Conservation (phyloP, 2,888 invertebrate species). For the Altica lythri region DNA sequence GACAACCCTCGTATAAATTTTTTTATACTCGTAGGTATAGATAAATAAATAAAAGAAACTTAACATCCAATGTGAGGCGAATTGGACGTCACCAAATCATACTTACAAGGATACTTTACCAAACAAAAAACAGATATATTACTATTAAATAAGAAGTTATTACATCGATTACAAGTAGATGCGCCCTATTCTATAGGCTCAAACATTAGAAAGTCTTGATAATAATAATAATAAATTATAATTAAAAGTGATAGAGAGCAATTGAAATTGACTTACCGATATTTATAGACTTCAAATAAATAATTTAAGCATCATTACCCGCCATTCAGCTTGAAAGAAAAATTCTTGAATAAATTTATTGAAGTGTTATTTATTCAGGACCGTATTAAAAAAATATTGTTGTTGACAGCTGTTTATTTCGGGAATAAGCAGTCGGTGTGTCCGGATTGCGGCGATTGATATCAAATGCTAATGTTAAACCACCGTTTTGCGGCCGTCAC, state of each 20-base stretch:
- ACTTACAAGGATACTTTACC: not conserved
- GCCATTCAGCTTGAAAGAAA: slow-evolving; percentile 1
- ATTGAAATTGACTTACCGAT: slow-evolving; percentile 16
- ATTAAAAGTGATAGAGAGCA: slow-evolving; percentile 11
- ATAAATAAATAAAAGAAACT: too few relatives aligned
- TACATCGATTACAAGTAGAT: not conserved
- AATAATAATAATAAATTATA: slow-evolving; percentile 14
- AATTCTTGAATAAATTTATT: slow-evolving; percentile 5
- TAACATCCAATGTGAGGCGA: too few relatives aligned
- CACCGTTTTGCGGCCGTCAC: too few relatives aligned
- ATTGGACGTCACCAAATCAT: not conserved
- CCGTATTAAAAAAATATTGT: too few relatives aligned
- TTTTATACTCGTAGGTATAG: too few relatives aligned
- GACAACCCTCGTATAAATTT: too few relatives aligned
- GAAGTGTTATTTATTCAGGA: not conserved
- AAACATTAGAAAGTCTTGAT: slow-evolving; percentile 5
- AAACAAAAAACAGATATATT: slow-evolving; percentile 7
- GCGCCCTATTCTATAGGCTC: not conserved
- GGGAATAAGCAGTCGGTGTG: too few relatives aligned
- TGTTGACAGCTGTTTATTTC: too few relatives aligned
- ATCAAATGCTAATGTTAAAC: too few relatives aligned
- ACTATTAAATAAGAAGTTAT: slow-evolving; percentile 4
- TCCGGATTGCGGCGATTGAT: too few relatives aligned
- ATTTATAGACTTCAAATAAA: slow-evolving; percentile 12
- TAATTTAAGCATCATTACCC: slow-evolving; percentile 16